Evolutionary conservation across 2,113 vertebrate species (phyloP), one percentile per base, ranked within the genome.

Genomic region (Equus quagga): DNA sequence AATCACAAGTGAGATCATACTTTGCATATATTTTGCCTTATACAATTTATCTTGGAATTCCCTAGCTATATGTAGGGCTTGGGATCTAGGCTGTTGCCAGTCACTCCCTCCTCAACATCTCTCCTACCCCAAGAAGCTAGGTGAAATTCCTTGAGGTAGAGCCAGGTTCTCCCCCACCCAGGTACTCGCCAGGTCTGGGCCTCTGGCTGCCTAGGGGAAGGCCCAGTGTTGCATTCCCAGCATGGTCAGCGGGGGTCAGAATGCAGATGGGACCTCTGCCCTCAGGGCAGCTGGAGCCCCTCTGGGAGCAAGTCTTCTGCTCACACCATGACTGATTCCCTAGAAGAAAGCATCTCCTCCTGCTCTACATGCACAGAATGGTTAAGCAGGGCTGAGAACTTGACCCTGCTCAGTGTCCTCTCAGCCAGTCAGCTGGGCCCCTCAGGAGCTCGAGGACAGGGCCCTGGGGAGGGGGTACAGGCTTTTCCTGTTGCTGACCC

Each of bases 401-500:
- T 93, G 64, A 93, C 82, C 58, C 28, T 91, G 33, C 18, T 54
- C 14, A 44, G 54, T 92, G 18, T 87, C 64, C 69, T 85, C 51
- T 85, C 36, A 95, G 82, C 41, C 31, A 79, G 5, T 93, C 64
- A 89, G 64, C 46, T 93, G 86, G 72, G 56, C 33, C 62, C 73
- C 69, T 93, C 2, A 14, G 72, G 60, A 94, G 67, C 36, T 84
- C 28, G 18, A 75, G 72, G 80, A 81, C 41, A 88, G 95, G 88
- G 44, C 31, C 36, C 41, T 92, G 82, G 81, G 94, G 73, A 65
- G 33, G 36, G 70, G 36, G 65, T 91, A 28, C 62, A 82, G 88
- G 58, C 62, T 36, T 67, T 93, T 69, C 64, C 75, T 82, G 36
- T 89, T 96, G 82, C 81, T 97, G 86, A 97, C 75, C 67, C 86